Evolutionary conservation across 2,797 vertebrate species (phyloP).

Genomic region (Poecilia picta): DNA sequence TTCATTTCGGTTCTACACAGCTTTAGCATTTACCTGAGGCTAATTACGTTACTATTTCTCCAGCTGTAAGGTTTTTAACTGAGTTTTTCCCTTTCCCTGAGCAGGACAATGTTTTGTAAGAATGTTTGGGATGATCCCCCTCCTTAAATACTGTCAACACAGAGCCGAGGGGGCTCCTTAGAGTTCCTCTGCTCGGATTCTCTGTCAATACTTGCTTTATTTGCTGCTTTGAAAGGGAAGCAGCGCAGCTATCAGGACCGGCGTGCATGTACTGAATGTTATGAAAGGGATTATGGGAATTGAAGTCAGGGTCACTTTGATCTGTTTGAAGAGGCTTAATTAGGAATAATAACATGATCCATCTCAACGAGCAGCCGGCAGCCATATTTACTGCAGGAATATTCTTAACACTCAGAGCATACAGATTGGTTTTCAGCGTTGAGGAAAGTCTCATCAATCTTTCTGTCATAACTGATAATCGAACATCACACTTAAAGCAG

Average conservation of each 20-base stretch:
- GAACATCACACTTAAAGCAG: background rate
- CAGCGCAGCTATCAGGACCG: background rate
- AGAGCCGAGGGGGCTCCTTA: background rate
- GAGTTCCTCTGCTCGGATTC: background rate
- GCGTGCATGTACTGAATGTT: slow-evolving; percentile 17
- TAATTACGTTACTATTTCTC: background rate
- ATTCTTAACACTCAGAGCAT: background rate
- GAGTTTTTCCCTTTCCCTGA: background rate
- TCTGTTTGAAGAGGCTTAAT: slow-evolving; percentile 38
- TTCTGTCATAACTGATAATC: background rate
- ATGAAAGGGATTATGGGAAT: slow-evolving; percentile 46
- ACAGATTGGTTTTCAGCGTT: background rate
- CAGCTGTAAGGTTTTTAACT: background rate
- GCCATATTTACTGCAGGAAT: slow-evolving; percentile 3
- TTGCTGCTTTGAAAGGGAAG: slow-evolving; percentile 1
- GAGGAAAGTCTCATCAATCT: background rate
- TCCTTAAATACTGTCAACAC: background rate
- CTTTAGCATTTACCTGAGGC: background rate
- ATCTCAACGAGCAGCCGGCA: slow-evolving; percentile 10
- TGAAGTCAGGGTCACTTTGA: slow-evolving; percentile 35
- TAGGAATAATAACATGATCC: slow-evolving; percentile 36
- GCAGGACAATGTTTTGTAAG: background rate
- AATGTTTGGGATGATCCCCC: background rate
- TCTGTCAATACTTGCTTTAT: background rate
- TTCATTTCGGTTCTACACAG: background rate